A percentile compares a stretch with the other conserved stretches of the same genome.
These are phyloP conservation scores for Microcebus murinus DNA, from an alignment of 2,113 vertebrate genomes.

Conservation along the genomic window DNA sequence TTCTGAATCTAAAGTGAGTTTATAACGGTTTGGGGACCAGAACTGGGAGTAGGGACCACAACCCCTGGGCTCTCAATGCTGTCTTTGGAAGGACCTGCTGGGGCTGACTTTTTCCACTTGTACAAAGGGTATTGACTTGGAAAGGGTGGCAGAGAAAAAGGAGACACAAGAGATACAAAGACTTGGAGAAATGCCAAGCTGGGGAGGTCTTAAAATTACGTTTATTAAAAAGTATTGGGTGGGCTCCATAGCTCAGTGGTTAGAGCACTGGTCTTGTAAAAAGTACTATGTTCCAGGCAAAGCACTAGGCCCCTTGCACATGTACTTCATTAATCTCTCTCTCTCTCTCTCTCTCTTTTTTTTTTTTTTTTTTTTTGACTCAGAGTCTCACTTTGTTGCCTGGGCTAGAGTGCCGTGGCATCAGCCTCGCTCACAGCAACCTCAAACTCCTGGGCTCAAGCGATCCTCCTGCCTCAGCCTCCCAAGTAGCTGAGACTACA, in stretches of 20 bases:
- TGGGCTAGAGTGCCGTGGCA: no score
- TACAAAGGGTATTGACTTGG: not conserved
- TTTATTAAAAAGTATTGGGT: not conserved
- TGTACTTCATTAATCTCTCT: not conserved
- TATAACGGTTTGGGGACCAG: not conserved
- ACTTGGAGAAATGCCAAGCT: not conserved
- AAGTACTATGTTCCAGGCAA: not conserved
- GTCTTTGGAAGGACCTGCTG: not conserved
- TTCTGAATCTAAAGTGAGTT: constrained; percentile 37
- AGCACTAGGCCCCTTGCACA: not conserved
- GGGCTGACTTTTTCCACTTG: not conserved
- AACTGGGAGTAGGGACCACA: not conserved
- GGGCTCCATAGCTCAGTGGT: no score
- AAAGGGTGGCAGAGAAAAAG: not conserved
- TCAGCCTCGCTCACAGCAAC: no score
- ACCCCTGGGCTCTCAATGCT: not conserved
- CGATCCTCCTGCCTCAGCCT: no score
- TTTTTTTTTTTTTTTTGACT: no score
- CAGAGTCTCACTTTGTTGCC: no score
- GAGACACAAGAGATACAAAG: not conserved
- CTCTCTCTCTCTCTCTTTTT: no score
- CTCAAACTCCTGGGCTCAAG: no score
- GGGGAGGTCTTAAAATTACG: not conserved
- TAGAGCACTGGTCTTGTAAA: not conserved
- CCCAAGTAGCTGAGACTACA: no score